Evolutionary conservation across 1,140 invertebrate species (phyloP), one percentile per base, ranked within the genome.

Genomic region (Nephotettix cincticeps): DNA sequence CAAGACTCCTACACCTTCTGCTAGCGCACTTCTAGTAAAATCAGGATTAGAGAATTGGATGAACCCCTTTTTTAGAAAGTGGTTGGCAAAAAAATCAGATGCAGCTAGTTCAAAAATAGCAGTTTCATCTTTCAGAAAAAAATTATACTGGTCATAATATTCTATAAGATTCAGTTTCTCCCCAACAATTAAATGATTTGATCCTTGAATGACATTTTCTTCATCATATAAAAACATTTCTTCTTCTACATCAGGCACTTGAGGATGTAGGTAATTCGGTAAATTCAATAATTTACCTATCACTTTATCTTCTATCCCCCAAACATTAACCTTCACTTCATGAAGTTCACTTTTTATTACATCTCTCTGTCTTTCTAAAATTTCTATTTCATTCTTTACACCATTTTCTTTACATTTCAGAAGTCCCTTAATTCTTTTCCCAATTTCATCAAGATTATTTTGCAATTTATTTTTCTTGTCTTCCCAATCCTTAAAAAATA

Each of bases 1-100:
- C 77, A 88, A 80, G 14, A 83, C 74, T 17, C 17, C 88, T 87
- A 75, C 86, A 87, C 88, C 90, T 81, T 92, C 90, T 6, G 91
- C 80, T 21, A 92, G 77, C 0, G 88, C 74, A 78, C 89, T 90
- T 67, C 86, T 86, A 45, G 82, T 79, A 79, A 91, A 90, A 79
- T 91, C 90, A 6, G 88, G 79, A 80, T 88, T 88, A 11, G 86
- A 87, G 79, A 88, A 86, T 61, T 84, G 83, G 0, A 77, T 79
- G 75, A 83, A 88, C 25, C 83, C 81, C 21, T 79, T 73, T 14
- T 84, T 76, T 75, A 80, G 77, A 0, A 89, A 77, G 63, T 80
- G 75, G 4, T 84, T 75, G 65, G 79, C 81, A 19, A 87, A 83
- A 74, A 82, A 84, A 74, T 88, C 83, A 51, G 87, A 79, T 36